A percentile compares a stretch with the other conserved stretches of the same genome.
Conservation (phyloP, 2,113 vertebrate species). For the Onychostoma macrolepis region DNA sequence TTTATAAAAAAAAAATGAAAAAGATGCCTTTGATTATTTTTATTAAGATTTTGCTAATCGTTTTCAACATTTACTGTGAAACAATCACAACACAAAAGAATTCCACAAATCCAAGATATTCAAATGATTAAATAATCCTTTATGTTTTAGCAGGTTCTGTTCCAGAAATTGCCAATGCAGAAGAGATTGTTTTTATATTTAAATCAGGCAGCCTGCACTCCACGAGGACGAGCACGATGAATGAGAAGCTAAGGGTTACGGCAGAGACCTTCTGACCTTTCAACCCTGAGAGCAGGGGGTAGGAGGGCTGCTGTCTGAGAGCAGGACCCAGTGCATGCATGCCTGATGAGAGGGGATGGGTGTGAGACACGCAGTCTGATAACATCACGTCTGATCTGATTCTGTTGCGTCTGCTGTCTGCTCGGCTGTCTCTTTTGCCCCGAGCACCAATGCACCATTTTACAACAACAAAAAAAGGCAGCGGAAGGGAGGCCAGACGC, state of each 20-base stretch:
- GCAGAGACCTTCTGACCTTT: conserved; percentile 43
- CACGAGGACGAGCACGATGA: conserved; percentile 37
- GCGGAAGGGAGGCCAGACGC: conserved; percentile 35
- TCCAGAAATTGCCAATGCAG: neutral
- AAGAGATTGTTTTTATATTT: conserved; percentile 40
- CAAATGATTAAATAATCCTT: neutral
- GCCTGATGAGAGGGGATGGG: conserved; percentile 57
- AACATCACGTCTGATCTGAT: conserved; percentile 49
- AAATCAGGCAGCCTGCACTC: conserved; percentile 30
- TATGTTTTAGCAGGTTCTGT: neutral
- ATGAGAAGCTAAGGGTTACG: conserved; percentile 23
- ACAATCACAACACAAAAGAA: neutral
- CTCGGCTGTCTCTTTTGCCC: conserved; percentile 31
- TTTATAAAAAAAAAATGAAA: too few species aligned
- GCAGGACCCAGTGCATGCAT: conserved; percentile 47
- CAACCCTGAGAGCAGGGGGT: conserved; percentile 32
- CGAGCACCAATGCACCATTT: conserved; percentile 30
- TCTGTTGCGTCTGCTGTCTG: conserved; percentile 56
- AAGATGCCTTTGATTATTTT: neutral
- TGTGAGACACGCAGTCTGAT: conserved; percentile 48
- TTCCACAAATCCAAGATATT: too few species aligned
- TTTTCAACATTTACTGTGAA: neutral
- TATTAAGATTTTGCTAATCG: neutral
- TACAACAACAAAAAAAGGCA: conserved; percentile 30
- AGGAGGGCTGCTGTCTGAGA: conserved; percentile 51